A percentile compares a stretch with the other conserved stretches of the same genome.
These are phyloP conservation scores for Lucilia sericata DNA, from an alignment of 1,140 invertebrate genomes.

Conservation along the genomic window DNA sequence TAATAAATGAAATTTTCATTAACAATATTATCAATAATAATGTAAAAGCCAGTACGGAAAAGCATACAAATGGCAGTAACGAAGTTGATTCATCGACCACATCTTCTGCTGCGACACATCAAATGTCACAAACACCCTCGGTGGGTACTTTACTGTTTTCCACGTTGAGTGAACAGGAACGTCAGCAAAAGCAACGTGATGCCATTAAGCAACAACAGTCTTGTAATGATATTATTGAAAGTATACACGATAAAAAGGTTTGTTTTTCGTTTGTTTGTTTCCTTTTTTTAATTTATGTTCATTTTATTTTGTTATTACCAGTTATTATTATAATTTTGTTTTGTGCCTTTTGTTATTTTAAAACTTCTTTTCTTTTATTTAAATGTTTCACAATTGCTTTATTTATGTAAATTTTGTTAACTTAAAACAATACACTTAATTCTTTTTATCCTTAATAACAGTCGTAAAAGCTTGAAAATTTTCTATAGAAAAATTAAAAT, in stretches of 20 bases:
- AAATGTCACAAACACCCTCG: slow-evolving; percentile 62
- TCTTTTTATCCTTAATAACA: too few species aligned
- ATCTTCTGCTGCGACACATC: not conserved
- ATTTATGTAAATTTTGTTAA: too few species aligned
- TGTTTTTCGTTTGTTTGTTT: slow-evolving; percentile 33
- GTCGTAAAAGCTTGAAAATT: too few species aligned
- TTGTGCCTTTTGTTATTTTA: not conserved
- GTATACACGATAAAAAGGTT: slow-evolving; percentile 47
- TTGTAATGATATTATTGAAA: slow-evolving; percentile 35
- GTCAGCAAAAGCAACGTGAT: slow-evolving; percentile 61
- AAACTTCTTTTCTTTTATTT: not conserved
- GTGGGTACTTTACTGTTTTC: slow-evolving; percentile 71
- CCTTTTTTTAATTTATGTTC: slow-evolving; percentile 14
- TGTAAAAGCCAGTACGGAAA: slow-evolving; percentile 49
- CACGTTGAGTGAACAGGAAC: slow-evolving; percentile 72
- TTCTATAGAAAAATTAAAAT: too few species aligned
- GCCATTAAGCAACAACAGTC: slow-evolving; percentile 24
- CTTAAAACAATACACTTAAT: too few species aligned
- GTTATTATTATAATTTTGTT: slow-evolving; percentile 24
- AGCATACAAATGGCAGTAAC: not conserved
- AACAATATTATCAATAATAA: slow-evolving; percentile 67
- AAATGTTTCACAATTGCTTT: not conserved
- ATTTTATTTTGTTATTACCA: not conserved
- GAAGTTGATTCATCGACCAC: slow-evolving; percentile 13
- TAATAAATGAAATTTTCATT: slow-evolving; percentile 67